phyloP scores from a whole-genome alignment of 2,888 invertebrate genomes.

The Dusona sp. region DNA sequence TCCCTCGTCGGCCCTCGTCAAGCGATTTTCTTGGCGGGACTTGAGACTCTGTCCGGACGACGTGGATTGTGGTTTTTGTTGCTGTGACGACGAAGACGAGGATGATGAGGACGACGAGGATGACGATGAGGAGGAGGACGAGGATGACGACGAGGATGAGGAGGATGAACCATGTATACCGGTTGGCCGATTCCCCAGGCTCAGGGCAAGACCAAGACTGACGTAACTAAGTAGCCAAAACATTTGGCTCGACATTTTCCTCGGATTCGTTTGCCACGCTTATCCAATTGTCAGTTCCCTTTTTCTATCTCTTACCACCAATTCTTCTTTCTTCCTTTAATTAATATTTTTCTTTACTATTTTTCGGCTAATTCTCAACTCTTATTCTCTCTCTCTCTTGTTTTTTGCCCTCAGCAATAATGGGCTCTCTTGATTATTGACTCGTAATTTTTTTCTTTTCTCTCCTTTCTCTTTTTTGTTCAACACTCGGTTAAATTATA shows the following conservation, averaged over 20 bases:
- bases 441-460: slow-evolving; percentile 24
- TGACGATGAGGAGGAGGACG: slow-evolving; percentile 24
- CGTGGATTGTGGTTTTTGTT: slow-evolving; percentile 64
- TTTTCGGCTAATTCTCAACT: slow-evolving; percentile 16
- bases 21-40: slow-evolving; percentile 51
- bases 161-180: slow-evolving; percentile 48
- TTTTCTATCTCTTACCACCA: slow-evolving; percentile 29
- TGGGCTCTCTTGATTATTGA: slow-evolving; percentile 6
- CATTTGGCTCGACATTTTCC: slow-evolving; percentile 81
- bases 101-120: slow-evolving; percentile 26
- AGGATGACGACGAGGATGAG: slow-evolving; percentile 67
- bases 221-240: slow-evolving; percentile 82
- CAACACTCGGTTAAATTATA: background rate
- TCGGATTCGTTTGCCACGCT: slow-evolving; percentile 66
- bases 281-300: slow-evolving; percentile 39
- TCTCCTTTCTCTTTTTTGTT: slow-evolving; percentile 28
- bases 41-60: slow-evolving; percentile 55
- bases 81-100: slow-evolving; percentile 55
- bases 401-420: background rate
- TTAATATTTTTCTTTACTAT: background rate
- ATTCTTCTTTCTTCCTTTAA: slow-evolving; percentile 15
- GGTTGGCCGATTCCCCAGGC: slow-evolving; percentile 79
- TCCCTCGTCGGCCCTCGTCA: slow-evolving; percentile 30
- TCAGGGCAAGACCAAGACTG: slow-evolving; percentile 81
- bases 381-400: slow-evolving; percentile 43